Base-by-base conservation (phyloP, 2,113 vertebrate genomes). In the Vimba vimba region DNA sequence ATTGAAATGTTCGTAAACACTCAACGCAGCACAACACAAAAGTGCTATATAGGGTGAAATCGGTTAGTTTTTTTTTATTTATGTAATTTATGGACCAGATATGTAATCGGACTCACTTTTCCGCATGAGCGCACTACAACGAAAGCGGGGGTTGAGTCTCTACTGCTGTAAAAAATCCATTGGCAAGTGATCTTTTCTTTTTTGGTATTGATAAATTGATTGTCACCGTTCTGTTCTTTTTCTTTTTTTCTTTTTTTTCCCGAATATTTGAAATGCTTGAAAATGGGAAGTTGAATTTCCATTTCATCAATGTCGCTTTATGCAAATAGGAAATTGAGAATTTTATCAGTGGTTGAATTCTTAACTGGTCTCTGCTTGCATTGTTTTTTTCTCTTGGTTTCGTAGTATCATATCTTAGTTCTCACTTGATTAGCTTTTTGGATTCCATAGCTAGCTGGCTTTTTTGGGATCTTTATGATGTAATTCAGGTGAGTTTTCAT, bases 31-130 rank as follows among this genome's bases (percentile, higher is more conserved):
- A 69, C 82, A 55, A 71, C 50, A 74, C 52, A 64, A 71, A 77
- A 62, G 83, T 87, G 83, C 79, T 87, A 59, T 84, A 81, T 59
- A 74, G 62, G 62, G 85, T 85, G 23, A 82, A 88, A 59, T 88
- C 47, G 6, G 57, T 86, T 82, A 0, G 25, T 55, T 83, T 86
- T 76, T 86, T 89, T 94, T 93, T 88, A 95, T 95, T 95, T 95
- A 95, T 95, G 93, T 96, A 94, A 95, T 95, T 96, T 96, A 96
- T 95, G 94, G 94, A 95, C 94, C 94, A 95, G 93, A 92, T 94
- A 93, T 87, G 75, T 94, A 88, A 94, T 93, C 91, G 91, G 92
- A 94, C 90, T 92, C 47, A 91, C 91, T 93, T 64, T 47, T 47
- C 66, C 83, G 45, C 27, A 21, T 25, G 91, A 91, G 89, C 78